These are phyloP conservation scores for Oncopodura yosiiana DNA, from an alignment of 1,140 invertebrate genomes.

Conservation along the genomic window DNA sequence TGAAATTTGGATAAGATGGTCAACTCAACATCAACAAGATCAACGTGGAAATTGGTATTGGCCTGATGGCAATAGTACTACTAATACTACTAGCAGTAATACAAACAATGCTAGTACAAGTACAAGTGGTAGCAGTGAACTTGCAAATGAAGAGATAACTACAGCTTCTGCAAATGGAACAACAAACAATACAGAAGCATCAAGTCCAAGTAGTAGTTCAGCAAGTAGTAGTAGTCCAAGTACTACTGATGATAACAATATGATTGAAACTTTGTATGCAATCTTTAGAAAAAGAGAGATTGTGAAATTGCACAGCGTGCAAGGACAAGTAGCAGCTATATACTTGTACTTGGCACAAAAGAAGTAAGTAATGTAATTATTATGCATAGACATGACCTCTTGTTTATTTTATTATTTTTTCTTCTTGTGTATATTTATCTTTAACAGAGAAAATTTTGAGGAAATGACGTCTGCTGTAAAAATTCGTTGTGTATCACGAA, in stretches of 20 bases:
- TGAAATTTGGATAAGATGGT: constrained; percentile 32
- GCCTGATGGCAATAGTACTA: constrained; percentile 3
- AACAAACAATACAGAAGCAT: not conserved
- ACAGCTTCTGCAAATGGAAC: not conserved
- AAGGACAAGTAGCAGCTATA: constrained; percentile 31
- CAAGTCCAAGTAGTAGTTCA: not conserved
- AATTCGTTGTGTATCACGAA: constrained; percentile 49
- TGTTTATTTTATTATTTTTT: not conserved
- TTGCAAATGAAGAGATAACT: constrained; percentile 1
- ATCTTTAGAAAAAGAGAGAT: constrained; percentile 33
- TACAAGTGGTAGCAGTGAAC: too few species aligned
- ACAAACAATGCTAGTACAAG: not conserved
- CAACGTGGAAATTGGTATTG: not conserved
- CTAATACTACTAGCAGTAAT: not conserved
- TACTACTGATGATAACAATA: constrained; percentile 8
- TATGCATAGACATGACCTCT: not conserved
- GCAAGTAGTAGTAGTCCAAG: constrained; percentile 4
- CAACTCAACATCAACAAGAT: not conserved
- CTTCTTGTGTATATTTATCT: not conserved
- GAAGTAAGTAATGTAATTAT: constrained; percentile 38
- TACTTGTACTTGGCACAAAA: constrained; percentile 38
- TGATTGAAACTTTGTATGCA: constrained; percentile 19
- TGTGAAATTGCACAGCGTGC: constrained; percentile 25
- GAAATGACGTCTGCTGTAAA: constrained; percentile 51
- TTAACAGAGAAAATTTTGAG: constrained; percentile 48